These are phyloP conservation scores for Malachius bipustulatus DNA, from an alignment of 2,888 invertebrate species.

Conservation along the genomic window DNA sequence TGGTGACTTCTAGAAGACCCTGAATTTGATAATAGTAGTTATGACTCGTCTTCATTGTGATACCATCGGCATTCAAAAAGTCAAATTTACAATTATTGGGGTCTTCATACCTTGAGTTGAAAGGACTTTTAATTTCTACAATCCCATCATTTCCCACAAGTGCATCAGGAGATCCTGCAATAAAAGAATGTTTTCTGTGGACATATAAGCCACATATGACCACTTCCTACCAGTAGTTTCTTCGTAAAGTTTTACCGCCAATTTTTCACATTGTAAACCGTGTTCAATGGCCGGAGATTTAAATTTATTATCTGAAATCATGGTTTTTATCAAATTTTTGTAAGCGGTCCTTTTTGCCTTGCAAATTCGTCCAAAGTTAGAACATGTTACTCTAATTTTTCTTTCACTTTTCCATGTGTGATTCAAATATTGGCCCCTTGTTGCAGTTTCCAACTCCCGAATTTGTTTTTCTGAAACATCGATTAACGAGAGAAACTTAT, in stretches of 20 bases:
- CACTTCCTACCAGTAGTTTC: background rate
- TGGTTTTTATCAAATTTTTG: background rate
- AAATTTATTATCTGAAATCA: background rate
- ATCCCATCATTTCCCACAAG: slow-evolving; percentile 5
- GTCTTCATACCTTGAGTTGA: background rate
- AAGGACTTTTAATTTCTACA: slow-evolving; percentile 9
- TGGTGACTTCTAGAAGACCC: too few relatives aligned
- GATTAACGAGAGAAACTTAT: background rate
- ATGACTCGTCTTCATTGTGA: background rate
- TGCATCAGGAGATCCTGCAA: slow-evolving; percentile 5
- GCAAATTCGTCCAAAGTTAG: slow-evolving; percentile 6
- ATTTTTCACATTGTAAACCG: slow-evolving; percentile 5
- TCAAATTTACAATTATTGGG: background rate
- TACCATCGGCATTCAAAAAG: slow-evolving; percentile 4
- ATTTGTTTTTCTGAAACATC: background rate
- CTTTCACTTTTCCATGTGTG: slow-evolving; percentile 4
- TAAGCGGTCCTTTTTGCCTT: background rate
- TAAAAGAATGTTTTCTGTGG: slow-evolving; percentile 1
- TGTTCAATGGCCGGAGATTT: background rate
- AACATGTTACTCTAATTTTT: slow-evolving; percentile 2
- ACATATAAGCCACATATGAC: slow-evolving; percentile 4
- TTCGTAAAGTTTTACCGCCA: slow-evolving; percentile 1
- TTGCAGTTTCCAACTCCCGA: background rate
- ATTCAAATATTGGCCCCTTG: background rate
- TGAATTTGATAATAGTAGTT: slow-evolving; percentile 7